Conservation (phyloP, 2,888 invertebrate species). For the Argyresthia albistria region DNA sequence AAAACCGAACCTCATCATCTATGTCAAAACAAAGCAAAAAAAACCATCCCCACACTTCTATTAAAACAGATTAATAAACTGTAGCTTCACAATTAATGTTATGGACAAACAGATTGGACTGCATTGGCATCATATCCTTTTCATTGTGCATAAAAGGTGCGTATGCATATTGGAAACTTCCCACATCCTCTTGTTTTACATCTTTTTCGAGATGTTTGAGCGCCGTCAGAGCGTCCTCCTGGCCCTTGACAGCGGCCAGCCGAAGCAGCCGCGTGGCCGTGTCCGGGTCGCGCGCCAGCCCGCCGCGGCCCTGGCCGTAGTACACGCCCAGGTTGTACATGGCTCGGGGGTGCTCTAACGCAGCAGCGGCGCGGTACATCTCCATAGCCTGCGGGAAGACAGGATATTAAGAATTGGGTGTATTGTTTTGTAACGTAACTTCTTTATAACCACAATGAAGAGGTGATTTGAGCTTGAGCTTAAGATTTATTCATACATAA, state of each 20-base stretch:
- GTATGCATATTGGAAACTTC: conserved; percentile 25
- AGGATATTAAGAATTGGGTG: not conserved
- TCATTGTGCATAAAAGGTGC: conserved; percentile 24
- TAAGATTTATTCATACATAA: no score
- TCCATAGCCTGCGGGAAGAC: conserved; percentile 73
- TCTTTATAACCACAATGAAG: not conserved
- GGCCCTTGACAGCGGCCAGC: conserved; percentile 72
- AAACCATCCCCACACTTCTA: not conserved
- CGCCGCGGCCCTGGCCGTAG: conserved; percentile 77
- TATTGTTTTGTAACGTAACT: not conserved
- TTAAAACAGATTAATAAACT: not conserved
- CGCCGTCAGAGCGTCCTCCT: conserved; percentile 69
- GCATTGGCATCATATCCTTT: conserved; percentile 32
- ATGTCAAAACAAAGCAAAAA: not conserved
- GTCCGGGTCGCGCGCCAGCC: conserved; percentile 56
- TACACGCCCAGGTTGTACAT: conserved; percentile 80
- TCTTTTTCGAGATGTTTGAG: conserved; percentile 44
- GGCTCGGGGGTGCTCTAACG: conserved; percentile 75
- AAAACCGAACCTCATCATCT: no score
- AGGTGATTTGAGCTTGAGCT: no score
- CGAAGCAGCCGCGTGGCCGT: conserved; percentile 67
- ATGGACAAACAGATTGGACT: conserved; percentile 44
- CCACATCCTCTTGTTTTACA: conserved; percentile 15
- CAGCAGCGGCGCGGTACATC: conserved; percentile 75
- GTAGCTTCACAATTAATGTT: conserved; percentile 26